phyloP scores from a whole-genome alignment of 2,888 invertebrate species.

The Leptinotarsa peninsularis region DNA sequence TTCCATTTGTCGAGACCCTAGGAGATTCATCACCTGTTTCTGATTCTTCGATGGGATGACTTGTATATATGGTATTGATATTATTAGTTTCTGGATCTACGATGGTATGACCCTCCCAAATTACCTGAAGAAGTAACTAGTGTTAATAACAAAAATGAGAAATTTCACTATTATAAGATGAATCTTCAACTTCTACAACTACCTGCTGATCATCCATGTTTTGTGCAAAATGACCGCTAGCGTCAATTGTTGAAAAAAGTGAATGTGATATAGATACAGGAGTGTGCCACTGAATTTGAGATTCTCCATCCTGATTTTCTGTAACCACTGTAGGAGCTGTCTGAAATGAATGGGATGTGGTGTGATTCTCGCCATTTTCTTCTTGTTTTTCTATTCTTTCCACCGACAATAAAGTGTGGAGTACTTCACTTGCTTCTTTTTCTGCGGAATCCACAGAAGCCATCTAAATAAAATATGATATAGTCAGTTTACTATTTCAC shows the following conservation, averaged over 20 bases:
- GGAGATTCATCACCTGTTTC: constrained; percentile 48
- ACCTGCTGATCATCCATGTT: constrained; percentile 66
- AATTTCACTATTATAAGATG: constrained; percentile 1
- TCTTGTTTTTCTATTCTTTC: constrained; percentile 73
- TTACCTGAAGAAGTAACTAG: constrained; percentile 66
- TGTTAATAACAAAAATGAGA: constrained; percentile 17
- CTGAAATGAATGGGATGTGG: constrained; percentile 59
- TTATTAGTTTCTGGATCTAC: constrained; percentile 67
- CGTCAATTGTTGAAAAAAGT: constrained; percentile 64
- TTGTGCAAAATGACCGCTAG: constrained; percentile 62
- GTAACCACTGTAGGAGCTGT: constrained; percentile 53
- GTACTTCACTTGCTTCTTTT: constrained; percentile 78
- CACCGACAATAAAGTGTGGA: constrained; percentile 75
- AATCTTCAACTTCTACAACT: constrained; percentile 50
- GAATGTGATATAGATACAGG: constrained; percentile 69
- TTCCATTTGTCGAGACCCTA: constrained; percentile 52
- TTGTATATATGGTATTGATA: constrained; percentile 61
- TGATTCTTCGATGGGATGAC: constrained; percentile 48
- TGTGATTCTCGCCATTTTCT: constrained; percentile 56
- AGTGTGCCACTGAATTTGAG: constrained; percentile 74
- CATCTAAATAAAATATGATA: constrained; percentile 64
- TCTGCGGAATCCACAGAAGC: constrained; percentile 76
- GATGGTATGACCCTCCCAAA: constrained; percentile 77
- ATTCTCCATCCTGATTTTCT: constrained; percentile 59
- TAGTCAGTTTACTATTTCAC: no score